Conservation (phyloP, 2,113 vertebrate species). For the Microcebus griseorufus region DNA sequence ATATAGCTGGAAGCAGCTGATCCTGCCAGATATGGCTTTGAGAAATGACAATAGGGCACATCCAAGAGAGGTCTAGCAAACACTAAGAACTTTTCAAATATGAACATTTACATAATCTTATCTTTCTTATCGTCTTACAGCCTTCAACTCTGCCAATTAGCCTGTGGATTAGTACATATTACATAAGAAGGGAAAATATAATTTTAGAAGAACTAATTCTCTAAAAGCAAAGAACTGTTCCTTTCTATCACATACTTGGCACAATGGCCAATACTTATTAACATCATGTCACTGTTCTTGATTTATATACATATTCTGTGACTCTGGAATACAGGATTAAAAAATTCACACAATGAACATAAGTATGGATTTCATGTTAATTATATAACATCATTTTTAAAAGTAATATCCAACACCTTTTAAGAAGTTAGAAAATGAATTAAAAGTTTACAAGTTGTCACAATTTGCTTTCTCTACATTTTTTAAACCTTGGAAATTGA, state of each 20-base stretch:
- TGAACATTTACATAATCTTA: neutral
- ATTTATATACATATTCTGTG: neutral
- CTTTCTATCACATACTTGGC: neutral
- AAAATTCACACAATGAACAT: neutral
- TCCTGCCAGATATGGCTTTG: neutral
- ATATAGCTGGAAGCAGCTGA: neutral
- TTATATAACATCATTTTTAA: neutral
- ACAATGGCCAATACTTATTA: neutral
- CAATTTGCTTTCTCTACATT: constrained; percentile 57
- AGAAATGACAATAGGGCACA: neutral
- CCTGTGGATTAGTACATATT: neutral
- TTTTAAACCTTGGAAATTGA: constrained; percentile 75
- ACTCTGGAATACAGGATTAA: neutral
- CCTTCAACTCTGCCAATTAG: neutral
- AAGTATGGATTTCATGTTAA: constrained; percentile 30
- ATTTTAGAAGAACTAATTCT: constrained; percentile 4
- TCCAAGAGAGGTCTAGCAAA: neutral
- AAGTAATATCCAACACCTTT: constrained; percentile 57
- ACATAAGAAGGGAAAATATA: neutral
- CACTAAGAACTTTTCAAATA: neutral
- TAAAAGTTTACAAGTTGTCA: constrained; percentile 72
- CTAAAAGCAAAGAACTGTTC: neutral
- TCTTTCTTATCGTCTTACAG: neutral
- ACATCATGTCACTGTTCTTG: neutral
- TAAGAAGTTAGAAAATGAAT: constrained; percentile 45